Conservation (phyloP, 2,113 vertebrate species). For the Parus major region DNA sequence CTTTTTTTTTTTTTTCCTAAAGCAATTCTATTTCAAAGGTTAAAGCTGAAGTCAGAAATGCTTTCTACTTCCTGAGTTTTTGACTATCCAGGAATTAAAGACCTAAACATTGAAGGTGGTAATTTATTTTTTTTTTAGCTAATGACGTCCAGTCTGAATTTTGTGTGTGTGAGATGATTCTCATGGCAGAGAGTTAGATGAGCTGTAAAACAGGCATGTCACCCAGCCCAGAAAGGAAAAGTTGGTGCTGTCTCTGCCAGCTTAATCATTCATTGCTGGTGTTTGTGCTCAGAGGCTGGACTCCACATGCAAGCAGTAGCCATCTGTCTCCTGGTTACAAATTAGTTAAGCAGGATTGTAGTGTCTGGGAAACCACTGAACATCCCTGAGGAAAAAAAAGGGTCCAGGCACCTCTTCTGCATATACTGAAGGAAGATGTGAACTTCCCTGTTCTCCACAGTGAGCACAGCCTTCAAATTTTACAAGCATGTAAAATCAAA, state of each 20-base stretch:
- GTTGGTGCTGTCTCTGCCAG: neutral
- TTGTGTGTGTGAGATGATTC: neutral
- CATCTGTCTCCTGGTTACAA: constrained; percentile 63
- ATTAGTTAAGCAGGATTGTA: constrained; percentile 57
- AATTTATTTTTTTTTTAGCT: neutral
- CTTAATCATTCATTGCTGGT: constrained; percentile 22
- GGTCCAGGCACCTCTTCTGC: neutral
- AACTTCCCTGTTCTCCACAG: neutral
- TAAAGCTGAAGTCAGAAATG: constrained; percentile 21
- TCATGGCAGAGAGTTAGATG: neutral
- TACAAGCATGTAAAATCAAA: neutral
- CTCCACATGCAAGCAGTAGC: neutral
- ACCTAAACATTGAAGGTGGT: neutral
- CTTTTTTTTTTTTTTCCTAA: neutral
- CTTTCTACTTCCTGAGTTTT: neutral
- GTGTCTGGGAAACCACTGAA: constrained; percentile 40
- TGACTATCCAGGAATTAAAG: neutral
- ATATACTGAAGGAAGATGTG: neutral
- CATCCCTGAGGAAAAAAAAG: neutral
- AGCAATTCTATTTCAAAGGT: constrained; percentile 5
- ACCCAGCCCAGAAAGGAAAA: constrained; percentile 21
- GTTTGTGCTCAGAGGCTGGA: constrained; percentile 16
- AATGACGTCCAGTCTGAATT: neutral
- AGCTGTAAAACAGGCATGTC: neutral
- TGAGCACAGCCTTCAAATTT: neutral